Evolutionary conservation across 2,797 vertebrate genomes (phyloP), one percentile per base, ranked within the genome.

Genomic region (Enteromius thamalakanensis): DNA sequence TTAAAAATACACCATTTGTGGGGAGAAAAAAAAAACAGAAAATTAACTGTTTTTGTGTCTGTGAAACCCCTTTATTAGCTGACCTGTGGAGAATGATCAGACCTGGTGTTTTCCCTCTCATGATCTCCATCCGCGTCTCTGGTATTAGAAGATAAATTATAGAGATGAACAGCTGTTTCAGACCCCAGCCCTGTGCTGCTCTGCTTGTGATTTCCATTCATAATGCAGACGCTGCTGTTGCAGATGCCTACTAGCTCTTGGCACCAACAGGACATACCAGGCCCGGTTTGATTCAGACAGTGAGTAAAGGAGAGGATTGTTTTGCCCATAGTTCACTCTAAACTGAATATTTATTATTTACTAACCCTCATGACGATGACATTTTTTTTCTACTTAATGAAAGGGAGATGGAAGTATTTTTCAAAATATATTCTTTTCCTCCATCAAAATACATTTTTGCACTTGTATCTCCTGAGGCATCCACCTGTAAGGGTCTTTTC

Each of bases 161-260:
- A 67, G 79, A 81, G 69, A 58, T 45, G 62, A 86, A 79, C 85
- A 85, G 74, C 81, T 86, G 78, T 71, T 86, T 76, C 74, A 79
- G 77, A 71, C 77, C n/a, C 68, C 47, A 65, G 68, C 34, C 65
- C 45, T 55, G 8, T 58, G 26, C 42, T n/a, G 40, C 40, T 40
- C 76, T 68, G 49, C 29, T 58, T 23, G 34, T 23, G 49, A 74
- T 53, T 65, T 72, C 58, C 78, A 88, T 86, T 81, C 40, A 85
- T 88, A 86, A 88, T 88, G 80, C 70, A 85, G 53, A 77, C 2
- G 14, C 26, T 83, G 64, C 80, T 42, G 21, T 77, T 58, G 72
- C 40, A 12, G 40, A 62, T 62, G 40, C 40, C 26, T 53, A 23
- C 71, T 76, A 29, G 34, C 60, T 64, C 32, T 47, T 82, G 37